Conservation (phyloP, 2,797 vertebrate genomes). For the Columba guinea region DNA sequence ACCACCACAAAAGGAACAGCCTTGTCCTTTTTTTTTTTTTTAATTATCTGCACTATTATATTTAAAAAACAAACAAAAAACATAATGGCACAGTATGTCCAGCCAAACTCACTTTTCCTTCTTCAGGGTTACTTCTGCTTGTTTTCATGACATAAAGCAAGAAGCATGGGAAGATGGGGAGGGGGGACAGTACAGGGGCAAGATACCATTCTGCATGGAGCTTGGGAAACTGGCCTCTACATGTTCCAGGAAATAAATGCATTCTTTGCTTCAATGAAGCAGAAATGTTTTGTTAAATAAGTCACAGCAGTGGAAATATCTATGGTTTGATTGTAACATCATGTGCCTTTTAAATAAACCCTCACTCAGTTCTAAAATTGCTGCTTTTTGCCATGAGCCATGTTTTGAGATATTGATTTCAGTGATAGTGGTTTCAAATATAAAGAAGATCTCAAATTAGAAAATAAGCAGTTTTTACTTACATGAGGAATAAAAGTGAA, state of each 20-base stretch:
- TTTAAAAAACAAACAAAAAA: background rate
- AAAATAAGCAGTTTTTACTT: background rate
- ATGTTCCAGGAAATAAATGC: constrained; percentile 44
- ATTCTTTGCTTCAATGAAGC: constrained; percentile 56
- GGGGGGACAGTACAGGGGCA: accelerated
- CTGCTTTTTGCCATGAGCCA: background rate
- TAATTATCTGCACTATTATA: background rate
- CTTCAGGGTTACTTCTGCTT: background rate
- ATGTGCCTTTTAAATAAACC: background rate
- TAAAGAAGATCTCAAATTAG: background rate
- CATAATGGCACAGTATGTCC: background rate
- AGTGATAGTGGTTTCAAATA: background rate
- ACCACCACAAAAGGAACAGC: background rate
- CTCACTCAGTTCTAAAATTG: background rate
- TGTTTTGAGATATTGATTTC: background rate
- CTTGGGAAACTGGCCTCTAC: constrained; percentile 29
- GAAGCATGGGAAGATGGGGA: background rate
- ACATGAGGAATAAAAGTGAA: background rate
- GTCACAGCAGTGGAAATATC: background rate
- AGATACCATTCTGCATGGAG: background rate
- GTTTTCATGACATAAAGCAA: background rate
- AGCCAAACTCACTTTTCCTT: background rate
- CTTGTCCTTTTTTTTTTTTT: background rate
- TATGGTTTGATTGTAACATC: constrained; percentile 14
- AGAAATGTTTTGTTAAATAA: constrained; percentile 36